Base-by-base conservation (phyloP, 2,113 vertebrate species). In the Campylorhamphus procurvoides region DNA sequence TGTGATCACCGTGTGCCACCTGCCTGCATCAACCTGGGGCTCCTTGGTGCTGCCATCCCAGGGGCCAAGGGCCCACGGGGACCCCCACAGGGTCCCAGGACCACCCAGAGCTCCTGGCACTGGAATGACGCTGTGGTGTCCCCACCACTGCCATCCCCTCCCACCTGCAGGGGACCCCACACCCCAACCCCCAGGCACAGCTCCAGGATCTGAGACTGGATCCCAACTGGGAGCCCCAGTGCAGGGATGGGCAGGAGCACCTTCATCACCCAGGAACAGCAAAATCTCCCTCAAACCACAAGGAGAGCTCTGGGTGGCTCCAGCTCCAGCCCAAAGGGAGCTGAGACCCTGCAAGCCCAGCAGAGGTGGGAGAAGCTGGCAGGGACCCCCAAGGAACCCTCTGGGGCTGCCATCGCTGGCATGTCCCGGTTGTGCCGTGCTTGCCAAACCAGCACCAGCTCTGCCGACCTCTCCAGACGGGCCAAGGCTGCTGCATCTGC, bases 371-470 rank as follows among this genome's bases (percentile, higher is more conserved):
- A 59, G 3, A 20, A 7, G 52, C 42, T 20, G 46, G 6, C 1
- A 6, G 84, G 37, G 19, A 63, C 49, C 55, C 18, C 0, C 53
- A 18, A 27, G 35, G 39, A 44, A 10, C 35, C 50, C 69, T 18
- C 0, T 0, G 0, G 39, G 31, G 35, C 59, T 23, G 64, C 42
- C 42, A 10, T 0, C 0, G 1, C 24, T 0, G 2, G 33, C 3
- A 2, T 8, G 28, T 33, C 63, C 52, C 4, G 1, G 1, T 6
- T 14, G 9, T 33, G 40, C 55, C 50, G 1, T 0, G 1, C 29
- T 29, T 3, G 2, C 68, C 53, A 15, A 82, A 46, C 53, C 75
- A 8, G 4, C 39, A 22, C 0, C 4, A 62, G 85, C 1, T 1
- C 59, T 8, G 2, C 56, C 33, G 6, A 33, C 12, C 87, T 39